Conservation (phyloP, 2,113 vertebrate genomes). For the Cyanocitta stelleri region DNA sequence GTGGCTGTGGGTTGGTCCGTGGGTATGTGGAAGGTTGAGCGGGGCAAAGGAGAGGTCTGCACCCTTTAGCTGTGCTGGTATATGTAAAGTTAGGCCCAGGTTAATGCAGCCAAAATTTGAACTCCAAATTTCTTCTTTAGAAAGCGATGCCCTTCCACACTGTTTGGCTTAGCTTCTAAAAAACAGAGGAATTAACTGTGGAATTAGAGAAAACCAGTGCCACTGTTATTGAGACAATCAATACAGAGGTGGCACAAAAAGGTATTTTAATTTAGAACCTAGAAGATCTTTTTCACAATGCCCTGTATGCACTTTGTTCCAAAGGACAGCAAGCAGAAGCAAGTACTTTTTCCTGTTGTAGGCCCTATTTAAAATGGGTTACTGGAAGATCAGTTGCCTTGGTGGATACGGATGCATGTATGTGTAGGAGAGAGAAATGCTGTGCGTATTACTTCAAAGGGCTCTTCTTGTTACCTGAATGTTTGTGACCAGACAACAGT, state of each 20-base stretch:
- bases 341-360: neutral
- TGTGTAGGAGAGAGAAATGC: neutral
- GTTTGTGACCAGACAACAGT: neutral
- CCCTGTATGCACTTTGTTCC: neutral
- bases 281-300: neutral
- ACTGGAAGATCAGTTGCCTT: neutral
- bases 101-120: neutral
- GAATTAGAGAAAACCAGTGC: neutral
- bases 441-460: neutral
- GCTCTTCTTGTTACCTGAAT: neutral
- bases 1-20: neutral
- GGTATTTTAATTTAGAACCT: neutral
- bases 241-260: neutral
- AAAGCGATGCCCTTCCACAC: neutral
- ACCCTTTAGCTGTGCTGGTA: neutral
- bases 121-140: neutral
- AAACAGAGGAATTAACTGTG: neutral
- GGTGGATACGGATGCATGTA: neutral
- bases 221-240: neutral
- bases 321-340: neutral
- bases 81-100: rapidly evolving
- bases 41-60: neutral
- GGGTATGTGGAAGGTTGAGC: neutral
- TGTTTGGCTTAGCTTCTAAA: neutral
- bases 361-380: neutral